These are phyloP conservation scores for Hemibagrus guttatus DNA, from an alignment of 2,797 vertebrate genomes.

Conservation along the genomic window DNA sequence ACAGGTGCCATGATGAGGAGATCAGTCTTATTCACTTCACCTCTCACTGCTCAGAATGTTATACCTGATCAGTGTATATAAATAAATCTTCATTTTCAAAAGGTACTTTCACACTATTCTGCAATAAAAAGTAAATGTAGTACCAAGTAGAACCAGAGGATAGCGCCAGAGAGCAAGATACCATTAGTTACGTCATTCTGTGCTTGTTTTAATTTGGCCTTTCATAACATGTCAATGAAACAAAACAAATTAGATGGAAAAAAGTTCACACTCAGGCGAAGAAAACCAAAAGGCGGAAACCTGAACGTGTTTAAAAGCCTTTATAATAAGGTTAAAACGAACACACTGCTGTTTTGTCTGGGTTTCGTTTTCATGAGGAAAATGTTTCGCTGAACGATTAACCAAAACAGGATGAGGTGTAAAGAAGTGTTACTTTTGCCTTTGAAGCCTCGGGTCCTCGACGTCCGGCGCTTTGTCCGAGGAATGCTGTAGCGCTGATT, in stretches of 20 bases:
- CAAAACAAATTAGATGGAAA: neutral
- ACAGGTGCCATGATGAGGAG: too few species aligned
- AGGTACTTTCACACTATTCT: neutral
- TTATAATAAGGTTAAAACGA: neutral
- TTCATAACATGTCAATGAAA: neutral
- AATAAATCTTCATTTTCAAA: neutral
- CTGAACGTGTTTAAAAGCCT: neutral
- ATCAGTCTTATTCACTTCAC: too few species aligned
- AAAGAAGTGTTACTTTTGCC: constrained; percentile 78
- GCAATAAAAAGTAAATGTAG: neutral
- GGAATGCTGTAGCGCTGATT: constrained; percentile 81
- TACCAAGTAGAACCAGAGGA: constrained; percentile 39
- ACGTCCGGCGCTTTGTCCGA: constrained; percentile 88
- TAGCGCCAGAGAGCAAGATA: constrained; percentile 31
- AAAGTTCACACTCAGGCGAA: neutral
- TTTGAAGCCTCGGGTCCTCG: constrained; percentile 91
- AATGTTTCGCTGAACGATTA: neutral
- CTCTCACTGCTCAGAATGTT: too few species aligned
- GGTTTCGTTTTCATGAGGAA: neutral
- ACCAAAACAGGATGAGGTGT: neutral
- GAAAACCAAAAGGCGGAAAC: neutral
- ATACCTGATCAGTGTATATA: too few species aligned
- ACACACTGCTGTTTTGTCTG: neutral
- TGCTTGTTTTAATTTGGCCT: neutral
- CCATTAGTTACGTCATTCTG: neutral